Evolutionary conservation across 2,888 invertebrate species (phyloP).

Genomic region (Kuschelorhynchus macadamiae): DNA sequence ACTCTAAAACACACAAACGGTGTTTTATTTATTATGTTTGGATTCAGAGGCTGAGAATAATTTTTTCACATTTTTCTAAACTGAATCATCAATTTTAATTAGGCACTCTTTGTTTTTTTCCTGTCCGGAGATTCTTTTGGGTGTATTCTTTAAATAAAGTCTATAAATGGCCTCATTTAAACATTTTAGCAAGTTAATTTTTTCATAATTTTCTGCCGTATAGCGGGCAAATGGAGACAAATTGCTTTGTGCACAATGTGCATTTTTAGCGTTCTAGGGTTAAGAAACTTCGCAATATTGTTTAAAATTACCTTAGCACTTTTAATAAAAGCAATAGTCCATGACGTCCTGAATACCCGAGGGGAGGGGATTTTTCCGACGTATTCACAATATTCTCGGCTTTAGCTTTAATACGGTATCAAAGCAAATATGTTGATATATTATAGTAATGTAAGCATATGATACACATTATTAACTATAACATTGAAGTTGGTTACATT

Average conservation of each 20-base stretch:
- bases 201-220: conserved; percentile 11
- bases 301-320: too few species aligned
- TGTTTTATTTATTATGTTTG: neutral
- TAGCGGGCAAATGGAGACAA: neutral
- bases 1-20: neutral
- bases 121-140: conserved; percentile 6
- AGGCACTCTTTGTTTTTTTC: conserved; percentile 4
- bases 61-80: conserved; percentile 9
- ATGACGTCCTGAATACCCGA: too few species aligned
- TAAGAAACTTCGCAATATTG: conserved; percentile 2
- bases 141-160: conserved; percentile 8
- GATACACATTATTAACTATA: too few species aligned
- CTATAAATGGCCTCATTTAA: neutral
- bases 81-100: conserved; percentile 21
- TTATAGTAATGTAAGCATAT: too few species aligned
- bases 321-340: too few species aligned
- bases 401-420: too few species aligned
- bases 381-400: too few species aligned
- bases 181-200: conserved; percentile 6
- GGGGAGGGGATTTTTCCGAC: too few species aligned
- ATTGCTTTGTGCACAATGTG: conserved; percentile 1
- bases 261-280: neutral
- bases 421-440: too few species aligned
- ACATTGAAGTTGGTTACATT: too few species aligned
- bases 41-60: neutral